These are phyloP conservation scores for Gymnothorax reevesii DNA, from an alignment of 2,797 vertebrate genomes.

Conservation along the genomic window DNA sequence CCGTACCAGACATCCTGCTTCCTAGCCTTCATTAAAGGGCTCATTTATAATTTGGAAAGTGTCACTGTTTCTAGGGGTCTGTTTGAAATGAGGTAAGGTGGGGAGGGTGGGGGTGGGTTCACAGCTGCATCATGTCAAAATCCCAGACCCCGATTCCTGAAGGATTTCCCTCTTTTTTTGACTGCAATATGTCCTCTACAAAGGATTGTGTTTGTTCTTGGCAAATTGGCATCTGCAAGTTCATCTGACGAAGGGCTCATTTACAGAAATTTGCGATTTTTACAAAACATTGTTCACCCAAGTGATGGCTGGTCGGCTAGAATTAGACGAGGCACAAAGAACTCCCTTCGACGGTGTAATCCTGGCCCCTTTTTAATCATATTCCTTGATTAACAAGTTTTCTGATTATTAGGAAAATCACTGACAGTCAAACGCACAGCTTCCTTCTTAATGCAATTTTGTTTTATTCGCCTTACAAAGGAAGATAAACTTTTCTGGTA, in stretches of 20 bases:
- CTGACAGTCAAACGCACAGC: no score
- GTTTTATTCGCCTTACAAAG: no score
- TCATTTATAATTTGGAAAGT: conserved; percentile 31
- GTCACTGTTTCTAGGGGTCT: conserved; percentile 2
- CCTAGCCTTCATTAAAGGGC: conserved; percentile 26
- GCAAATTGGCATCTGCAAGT: not conserved
- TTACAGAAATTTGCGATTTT: not conserved
- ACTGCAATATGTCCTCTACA: not conserved
- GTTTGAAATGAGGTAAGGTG: not conserved
- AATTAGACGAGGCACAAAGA: no score
- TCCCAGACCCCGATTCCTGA: conserved; percentile 10
- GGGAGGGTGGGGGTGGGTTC: not conserved
- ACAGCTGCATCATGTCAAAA: conserved; percentile 13
- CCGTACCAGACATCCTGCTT: conserved; percentile 33
- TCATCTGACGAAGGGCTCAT: not conserved
- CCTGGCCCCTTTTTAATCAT: no score
- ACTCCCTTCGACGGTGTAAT: no score
- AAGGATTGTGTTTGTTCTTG: not conserved
- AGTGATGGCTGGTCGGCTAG: no score
- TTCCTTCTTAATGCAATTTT: no score
- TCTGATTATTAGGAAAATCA: no score
- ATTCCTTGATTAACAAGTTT: no score
- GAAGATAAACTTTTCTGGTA: no score
- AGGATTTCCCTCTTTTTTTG: not conserved
- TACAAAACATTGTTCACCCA: not conserved